These are phyloP conservation scores for Heptranchias perlo DNA, from an alignment of 2,113 vertebrate species.

Conservation along the genomic window DNA sequence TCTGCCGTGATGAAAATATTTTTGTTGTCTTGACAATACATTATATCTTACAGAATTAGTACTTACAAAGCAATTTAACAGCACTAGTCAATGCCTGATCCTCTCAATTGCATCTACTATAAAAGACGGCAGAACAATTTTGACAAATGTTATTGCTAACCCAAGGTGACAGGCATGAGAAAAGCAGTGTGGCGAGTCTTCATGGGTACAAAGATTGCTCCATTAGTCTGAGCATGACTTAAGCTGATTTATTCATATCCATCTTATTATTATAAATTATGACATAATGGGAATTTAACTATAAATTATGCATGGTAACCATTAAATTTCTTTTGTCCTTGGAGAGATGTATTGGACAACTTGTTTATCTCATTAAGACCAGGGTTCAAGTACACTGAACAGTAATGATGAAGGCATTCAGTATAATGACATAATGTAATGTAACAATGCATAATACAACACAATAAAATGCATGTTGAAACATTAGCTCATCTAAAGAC, in stretches of 20 bases:
- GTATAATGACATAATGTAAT: constrained; percentile 29
- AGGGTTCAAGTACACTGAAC: constrained; percentile 33
- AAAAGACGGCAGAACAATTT: background rate
- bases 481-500: background rate
- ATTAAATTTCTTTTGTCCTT: constrained; percentile 35
- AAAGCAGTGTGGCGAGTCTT: constrained; percentile 22
- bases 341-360: constrained; percentile 38
- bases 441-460: constrained; percentile 27
- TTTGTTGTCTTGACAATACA: constrained; percentile 5
- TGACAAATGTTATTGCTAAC: constrained; percentile 32
- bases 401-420: constrained; percentile 31
- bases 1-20: background rate
- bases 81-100: background rate
- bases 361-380: constrained; percentile 35
- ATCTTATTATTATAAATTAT: constrained; percentile 36
- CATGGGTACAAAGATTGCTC: constrained; percentile 25
- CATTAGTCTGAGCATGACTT: constrained; percentile 33
- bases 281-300: constrained; percentile 36
- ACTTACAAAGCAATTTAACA: background rate
- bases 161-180: constrained; percentile 33
- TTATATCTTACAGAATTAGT: background rate
- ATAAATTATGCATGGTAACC: constrained; percentile 37
- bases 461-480: background rate
- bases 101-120: constrained; percentile 9
- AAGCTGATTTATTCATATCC: constrained; percentile 30